Percentiles rank a stretch among this genome's conserved stretches.
phyloP scores from a whole-genome alignment of 2,113 vertebrate species.

The Opisthocomus hoazin region DNA sequence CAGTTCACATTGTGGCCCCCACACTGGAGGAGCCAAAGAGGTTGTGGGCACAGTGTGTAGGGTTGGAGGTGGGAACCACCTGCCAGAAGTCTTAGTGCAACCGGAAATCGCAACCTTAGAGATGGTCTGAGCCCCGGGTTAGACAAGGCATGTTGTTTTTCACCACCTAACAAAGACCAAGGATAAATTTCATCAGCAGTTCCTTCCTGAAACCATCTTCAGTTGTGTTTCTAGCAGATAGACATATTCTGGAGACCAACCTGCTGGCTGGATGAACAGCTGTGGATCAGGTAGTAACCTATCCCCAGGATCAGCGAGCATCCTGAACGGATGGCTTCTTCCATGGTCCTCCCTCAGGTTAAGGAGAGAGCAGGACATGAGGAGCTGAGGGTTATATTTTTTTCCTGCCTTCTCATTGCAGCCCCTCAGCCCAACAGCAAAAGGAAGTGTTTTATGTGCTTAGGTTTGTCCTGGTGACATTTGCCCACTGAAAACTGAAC shows the following conservation, averaged over 20 bases:
- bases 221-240: neutral
- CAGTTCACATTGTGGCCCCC: neutral
- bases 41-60: rapidly evolving
- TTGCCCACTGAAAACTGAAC: neutral
- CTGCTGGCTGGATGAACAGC: neutral
- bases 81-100: neutral
- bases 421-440: neutral
- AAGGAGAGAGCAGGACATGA: neutral
- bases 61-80: neutral
- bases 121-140: neutral
- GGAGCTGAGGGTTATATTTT: neutral
- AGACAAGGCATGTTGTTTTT: neutral
- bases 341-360: neutral
- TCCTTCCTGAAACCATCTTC: neutral
- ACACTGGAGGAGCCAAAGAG: neutral
- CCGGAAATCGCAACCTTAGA: neutral
- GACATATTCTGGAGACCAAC: neutral
- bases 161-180: neutral
- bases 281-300: neutral
- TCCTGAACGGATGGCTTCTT: neutral
- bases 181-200: neutral
- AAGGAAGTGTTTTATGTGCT: neutral
- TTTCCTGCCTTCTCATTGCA: neutral
- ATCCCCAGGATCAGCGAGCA: neutral
- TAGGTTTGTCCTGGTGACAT: neutral